phyloP scores from a whole-genome alignment of 1,140 invertebrate species.

The Lepidurus couesii region DNA sequence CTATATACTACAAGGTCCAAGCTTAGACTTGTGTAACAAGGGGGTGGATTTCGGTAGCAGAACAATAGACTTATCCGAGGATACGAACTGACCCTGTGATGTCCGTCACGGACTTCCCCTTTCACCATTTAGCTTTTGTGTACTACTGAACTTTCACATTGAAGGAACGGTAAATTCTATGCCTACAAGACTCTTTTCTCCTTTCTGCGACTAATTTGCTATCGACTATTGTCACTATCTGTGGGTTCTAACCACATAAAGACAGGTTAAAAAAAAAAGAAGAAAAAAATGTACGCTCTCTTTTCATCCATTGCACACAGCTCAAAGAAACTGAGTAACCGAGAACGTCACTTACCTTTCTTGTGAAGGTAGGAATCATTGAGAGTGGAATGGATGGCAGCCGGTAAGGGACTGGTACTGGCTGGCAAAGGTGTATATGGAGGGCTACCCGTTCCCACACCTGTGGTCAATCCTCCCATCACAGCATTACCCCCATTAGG shows the following conservation, averaged over 20 bases:
- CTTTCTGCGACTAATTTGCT: no score
- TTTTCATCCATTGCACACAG: not conserved
- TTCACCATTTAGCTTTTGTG: not conserved
- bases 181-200: not conserved
- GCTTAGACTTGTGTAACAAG: not conserved
- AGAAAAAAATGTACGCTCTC: no score
- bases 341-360: constrained; percentile 29
- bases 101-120: not conserved
- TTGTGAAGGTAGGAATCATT: constrained; percentile 27
- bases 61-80: not conserved
- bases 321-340: not conserved
- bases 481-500: constrained; percentile 25
- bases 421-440: constrained; percentile 33
- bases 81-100: not conserved
- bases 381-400: constrained; percentile 24
- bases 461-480: constrained; percentile 25
- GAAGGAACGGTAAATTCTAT: not conserved
- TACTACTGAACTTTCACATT: not conserved
- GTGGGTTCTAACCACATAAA: no score
- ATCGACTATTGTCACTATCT: no score
- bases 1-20: not conserved
- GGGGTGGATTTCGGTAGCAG: not conserved
- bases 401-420: constrained; percentile 29
- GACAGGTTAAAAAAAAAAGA: no score
- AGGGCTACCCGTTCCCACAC: constrained; percentile 34